Percentiles rank a stretch among this genome's conserved stretches.
phyloP scores from a whole-genome alignment of 2,113 vertebrate genomes.

The Oncorhynchus mykiss region DNA sequence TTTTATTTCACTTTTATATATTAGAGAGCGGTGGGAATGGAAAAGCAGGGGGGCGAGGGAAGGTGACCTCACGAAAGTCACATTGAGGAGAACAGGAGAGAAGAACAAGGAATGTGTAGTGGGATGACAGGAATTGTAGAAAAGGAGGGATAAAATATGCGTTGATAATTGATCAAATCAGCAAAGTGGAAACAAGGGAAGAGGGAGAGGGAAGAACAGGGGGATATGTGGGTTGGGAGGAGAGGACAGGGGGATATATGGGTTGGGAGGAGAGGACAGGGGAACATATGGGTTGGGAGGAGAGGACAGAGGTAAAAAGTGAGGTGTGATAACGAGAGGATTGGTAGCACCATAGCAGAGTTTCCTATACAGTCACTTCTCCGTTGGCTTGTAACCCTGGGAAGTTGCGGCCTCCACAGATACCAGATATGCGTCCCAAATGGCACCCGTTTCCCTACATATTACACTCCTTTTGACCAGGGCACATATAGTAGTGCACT shows the following conservation, averaged over 20 bases:
- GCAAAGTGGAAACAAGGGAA: background rate
- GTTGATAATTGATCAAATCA: too few species aligned
- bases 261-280: background rate
- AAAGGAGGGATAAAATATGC: background rate
- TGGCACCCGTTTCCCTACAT: too few species aligned
- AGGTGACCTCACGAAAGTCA: slow-evolving; percentile 15
- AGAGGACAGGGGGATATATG: too few species aligned
- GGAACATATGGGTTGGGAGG: slow-evolving; percentile 4
- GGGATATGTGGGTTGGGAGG: too few species aligned
- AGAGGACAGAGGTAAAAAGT: slow-evolving; percentile 17
- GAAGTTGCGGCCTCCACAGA: slow-evolving; percentile 47
- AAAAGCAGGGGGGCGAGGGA: slow-evolving; percentile 32
- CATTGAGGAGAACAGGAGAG: slow-evolving; percentile 21
- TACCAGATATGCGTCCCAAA: too few species aligned
- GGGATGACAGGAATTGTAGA: slow-evolving; percentile 9
- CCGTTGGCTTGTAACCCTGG: too few species aligned
- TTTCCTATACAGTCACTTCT: too few species aligned
- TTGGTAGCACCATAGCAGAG: slow-evolving; percentile 40
- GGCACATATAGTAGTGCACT: too few species aligned
- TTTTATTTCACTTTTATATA: too few species aligned
- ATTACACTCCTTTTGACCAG: too few species aligned
- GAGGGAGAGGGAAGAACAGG: background rate
- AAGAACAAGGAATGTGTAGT: slow-evolving; percentile 26
- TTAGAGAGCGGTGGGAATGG: too few species aligned
- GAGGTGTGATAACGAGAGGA: slow-evolving; percentile 2